These are phyloP conservation scores for Perognathus longimembris DNA, from an alignment of 2,113 vertebrate species.

Conservation along the genomic window DNA sequence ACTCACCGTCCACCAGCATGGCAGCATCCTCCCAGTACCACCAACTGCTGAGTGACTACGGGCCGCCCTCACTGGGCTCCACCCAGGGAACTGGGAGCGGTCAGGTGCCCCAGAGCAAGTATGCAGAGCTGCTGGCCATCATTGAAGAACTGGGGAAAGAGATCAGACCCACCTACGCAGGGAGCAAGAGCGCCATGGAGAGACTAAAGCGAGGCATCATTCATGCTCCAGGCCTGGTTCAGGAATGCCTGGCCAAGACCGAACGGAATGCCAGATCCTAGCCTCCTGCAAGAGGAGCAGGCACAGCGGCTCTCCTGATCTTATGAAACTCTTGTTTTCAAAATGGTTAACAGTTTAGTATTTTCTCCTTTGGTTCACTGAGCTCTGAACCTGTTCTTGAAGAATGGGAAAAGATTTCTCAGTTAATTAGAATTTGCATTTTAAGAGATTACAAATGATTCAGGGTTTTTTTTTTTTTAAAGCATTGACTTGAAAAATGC, in stretches of 20 bases:
- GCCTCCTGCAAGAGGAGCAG: slow-evolving; percentile 55
- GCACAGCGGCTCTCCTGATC: slow-evolving; percentile 53
- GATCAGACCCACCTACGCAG: slow-evolving; percentile 97
- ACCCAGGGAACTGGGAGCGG: slow-evolving; percentile 94
- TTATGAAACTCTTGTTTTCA: slow-evolving; percentile 53
- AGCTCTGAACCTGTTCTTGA: slow-evolving; percentile 35
- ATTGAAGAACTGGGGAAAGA: slow-evolving; percentile 99
- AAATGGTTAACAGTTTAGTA: slow-evolving; percentile 67
- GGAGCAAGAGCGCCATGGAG: slow-evolving; percentile 99
- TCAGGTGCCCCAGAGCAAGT: slow-evolving; percentile 99
- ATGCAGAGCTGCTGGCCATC: slow-evolving; percentile 97
- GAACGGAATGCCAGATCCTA: slow-evolving; percentile 98
- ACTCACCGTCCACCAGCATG: slow-evolving; percentile 95
- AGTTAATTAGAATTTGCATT: slow-evolving; percentile 51
- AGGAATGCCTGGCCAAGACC: slow-evolving; percentile 98
- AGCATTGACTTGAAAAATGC: slow-evolving; percentile 55
- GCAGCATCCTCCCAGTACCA: slow-evolving; percentile 93
- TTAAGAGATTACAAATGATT: slow-evolving; percentile 58
- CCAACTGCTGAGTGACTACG: slow-evolving; percentile 96
- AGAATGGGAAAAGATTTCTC: slow-evolving; percentile 38
- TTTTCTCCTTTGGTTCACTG: background rate
- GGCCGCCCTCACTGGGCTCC: slow-evolving; percentile 97
- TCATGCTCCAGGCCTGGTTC: slow-evolving; percentile 96
- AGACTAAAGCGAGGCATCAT: slow-evolving; percentile 98
- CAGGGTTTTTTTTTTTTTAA: background rate